A percentile compares a stretch with the other conserved stretches of the same genome.
These are phyloP conservation scores for Lethrus apterus DNA, from an alignment of 1,140 invertebrate species.

Conservation along the genomic window DNA sequence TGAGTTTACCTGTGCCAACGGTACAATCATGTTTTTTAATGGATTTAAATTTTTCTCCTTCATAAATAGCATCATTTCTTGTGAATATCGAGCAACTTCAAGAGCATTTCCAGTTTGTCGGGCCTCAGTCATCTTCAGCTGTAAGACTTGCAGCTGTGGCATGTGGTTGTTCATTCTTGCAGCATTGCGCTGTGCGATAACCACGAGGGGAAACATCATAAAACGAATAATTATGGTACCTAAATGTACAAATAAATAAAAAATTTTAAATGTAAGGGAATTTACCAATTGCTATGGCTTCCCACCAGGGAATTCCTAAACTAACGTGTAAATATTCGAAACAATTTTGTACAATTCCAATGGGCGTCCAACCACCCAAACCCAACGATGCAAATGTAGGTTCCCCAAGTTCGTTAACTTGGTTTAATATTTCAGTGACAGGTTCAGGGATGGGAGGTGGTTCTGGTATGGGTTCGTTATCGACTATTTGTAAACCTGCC, in stretches of 20 bases:
- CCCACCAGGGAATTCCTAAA: slow-evolving; percentile 84
- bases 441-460: slow-evolving; percentile 44
- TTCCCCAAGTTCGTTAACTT: slow-evolving; percentile 56
- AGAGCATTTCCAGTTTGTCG: slow-evolving; percentile 70
- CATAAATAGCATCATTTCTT: slow-evolving; percentile 75
- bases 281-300: slow-evolving; percentile 64
- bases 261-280: slow-evolving; percentile 2
- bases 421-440: slow-evolving; percentile 39
- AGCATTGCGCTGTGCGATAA: slow-evolving; percentile 68
- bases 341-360: slow-evolving; percentile 69
- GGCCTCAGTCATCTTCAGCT: slow-evolving; percentile 76
- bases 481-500: neutral
- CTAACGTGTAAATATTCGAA: slow-evolving; percentile 76
- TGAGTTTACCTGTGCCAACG: slow-evolving; percentile 61
- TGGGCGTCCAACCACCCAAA: slow-evolving; percentile 67
- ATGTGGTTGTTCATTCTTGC: slow-evolving; percentile 73
- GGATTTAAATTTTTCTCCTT: slow-evolving; percentile 73
- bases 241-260: slow-evolving; percentile 30
- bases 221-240: slow-evolving; percentile 69
- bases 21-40: slow-evolving; percentile 71
- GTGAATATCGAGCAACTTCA: slow-evolving; percentile 61
- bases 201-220: slow-evolving; percentile 74
- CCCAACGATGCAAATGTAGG: slow-evolving; percentile 72
- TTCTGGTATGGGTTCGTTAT: slow-evolving; percentile 44
- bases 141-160: slow-evolving; percentile 71